Conservation (phyloP, 1,140 invertebrate genomes). For the Neodiprion virginianus region DNA sequence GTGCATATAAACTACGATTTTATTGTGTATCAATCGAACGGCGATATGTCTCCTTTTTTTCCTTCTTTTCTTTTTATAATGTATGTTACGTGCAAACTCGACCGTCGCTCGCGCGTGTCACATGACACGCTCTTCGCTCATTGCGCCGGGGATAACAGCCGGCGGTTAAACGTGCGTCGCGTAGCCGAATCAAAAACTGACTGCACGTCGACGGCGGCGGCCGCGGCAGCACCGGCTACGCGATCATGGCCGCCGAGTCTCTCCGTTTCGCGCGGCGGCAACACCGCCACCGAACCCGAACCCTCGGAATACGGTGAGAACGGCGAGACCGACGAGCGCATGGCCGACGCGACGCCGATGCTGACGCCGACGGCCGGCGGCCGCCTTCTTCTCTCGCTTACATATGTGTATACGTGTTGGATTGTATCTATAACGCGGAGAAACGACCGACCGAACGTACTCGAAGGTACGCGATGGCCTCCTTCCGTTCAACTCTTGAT, state of each 20-base stretch:
- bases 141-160: slow-evolving; percentile 18
- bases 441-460: not conserved
- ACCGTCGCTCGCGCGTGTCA: slow-evolving; percentile 34
- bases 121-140: slow-evolving; percentile 43
- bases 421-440: not conserved
- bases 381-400: not conserved
- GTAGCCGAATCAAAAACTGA: not conserved
- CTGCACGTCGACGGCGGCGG: not conserved
- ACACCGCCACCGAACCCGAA: slow-evolving; percentile 35
- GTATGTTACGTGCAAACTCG: not conserved
- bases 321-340: slow-evolving; percentile 46
- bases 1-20: no score
- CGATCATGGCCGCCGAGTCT: not conserved
- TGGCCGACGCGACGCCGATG: not conserved
- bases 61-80: not conserved
- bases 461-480: no score
- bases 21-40: no score
- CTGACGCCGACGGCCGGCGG: no score
- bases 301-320: slow-evolving; percentile 38
- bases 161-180: not conserved
- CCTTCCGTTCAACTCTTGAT: no score
- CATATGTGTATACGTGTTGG: not conserved
- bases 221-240: no score
- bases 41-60: no score
- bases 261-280: slow-evolving; percentile 22